These are phyloP conservation scores for Poliocrania exsul DNA, from an alignment of 2,797 vertebrate genomes.

Conservation along the genomic window DNA sequence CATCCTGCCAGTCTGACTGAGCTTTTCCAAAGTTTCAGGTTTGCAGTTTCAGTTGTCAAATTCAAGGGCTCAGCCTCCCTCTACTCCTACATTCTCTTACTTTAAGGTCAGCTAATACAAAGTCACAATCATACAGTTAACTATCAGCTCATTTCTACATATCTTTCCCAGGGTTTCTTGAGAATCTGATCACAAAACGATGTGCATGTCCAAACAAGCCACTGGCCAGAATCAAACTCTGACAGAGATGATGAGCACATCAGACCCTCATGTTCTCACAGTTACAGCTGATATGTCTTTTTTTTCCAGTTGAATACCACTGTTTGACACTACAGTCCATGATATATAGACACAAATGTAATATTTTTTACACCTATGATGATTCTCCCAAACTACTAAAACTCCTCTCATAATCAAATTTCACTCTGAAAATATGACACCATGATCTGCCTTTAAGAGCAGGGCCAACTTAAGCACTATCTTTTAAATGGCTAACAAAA, in stretches of 20 bases:
- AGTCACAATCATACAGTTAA: not conserved
- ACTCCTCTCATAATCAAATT: not conserved
- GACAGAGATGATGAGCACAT: not conserved
- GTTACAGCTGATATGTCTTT: not conserved
- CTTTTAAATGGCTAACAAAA: not conserved
- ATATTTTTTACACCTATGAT: not conserved
- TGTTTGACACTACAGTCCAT: not conserved
- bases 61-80: not conserved
- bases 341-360: not conserved
- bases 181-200: not conserved
- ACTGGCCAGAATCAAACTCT: not conserved
- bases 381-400: not conserved
- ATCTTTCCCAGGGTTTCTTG: not conserved
- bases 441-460: not conserved
- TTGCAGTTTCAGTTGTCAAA: not conserved
- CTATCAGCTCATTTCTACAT: not conserved
- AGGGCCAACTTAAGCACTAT: not conserved
- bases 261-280: not conserved
- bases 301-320: not conserved
- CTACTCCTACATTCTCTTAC: not conserved
- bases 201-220: not conserved
- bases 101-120: not conserved
- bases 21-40: not conserved
- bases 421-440: not conserved
- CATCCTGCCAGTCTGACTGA: not conserved